These are phyloP conservation scores for Ryuthela nishihirai DNA, from an alignment of 2,888 invertebrate genomes.

Conservation along the genomic window DNA sequence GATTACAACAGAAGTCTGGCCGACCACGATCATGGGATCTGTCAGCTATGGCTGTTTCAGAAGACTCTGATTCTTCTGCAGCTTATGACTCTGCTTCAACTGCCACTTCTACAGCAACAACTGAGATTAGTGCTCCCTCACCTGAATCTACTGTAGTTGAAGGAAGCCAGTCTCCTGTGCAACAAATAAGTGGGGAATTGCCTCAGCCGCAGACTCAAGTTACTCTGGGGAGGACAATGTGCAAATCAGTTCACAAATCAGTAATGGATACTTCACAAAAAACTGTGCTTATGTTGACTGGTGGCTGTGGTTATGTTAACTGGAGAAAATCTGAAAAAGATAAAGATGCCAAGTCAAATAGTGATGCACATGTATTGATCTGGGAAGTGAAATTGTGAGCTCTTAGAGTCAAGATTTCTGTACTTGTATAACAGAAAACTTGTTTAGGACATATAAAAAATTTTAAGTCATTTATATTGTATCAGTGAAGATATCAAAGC, in stretches of 20 bases:
- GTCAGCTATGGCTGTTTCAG: conserved; percentile 43
- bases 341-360: conserved; percentile 49
- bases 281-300: conserved; percentile 79
- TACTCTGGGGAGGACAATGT: conserved; percentile 26
- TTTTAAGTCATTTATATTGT: conserved; percentile 1
- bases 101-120: conserved; percentile 55
- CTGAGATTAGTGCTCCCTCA: conserved; percentile 18
- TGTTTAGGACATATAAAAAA: too few species aligned
- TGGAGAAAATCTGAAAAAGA: conserved; percentile 70
- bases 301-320: conserved; percentile 82
- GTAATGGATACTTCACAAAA: conserved; percentile 30
- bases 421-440: too few species aligned
- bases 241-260: conserved; percentile 22
- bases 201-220: conserved; percentile 30
- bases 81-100: conserved; percentile 62
- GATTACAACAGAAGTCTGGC: conserved; percentile 36
- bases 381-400: conserved; percentile 71
- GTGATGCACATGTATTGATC: conserved; percentile 79
- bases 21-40: conserved; percentile 43
- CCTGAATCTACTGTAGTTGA: conserved; percentile 14
- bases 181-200: conserved; percentile 47
- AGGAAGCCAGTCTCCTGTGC: conserved; percentile 19
- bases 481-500: not conserved
- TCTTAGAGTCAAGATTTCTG: too few species aligned
- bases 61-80: conserved; percentile 42